Evolutionary conservation across 2,888 invertebrate genomes (phyloP).

Genomic region (Platynereis dumerilii): DNA sequence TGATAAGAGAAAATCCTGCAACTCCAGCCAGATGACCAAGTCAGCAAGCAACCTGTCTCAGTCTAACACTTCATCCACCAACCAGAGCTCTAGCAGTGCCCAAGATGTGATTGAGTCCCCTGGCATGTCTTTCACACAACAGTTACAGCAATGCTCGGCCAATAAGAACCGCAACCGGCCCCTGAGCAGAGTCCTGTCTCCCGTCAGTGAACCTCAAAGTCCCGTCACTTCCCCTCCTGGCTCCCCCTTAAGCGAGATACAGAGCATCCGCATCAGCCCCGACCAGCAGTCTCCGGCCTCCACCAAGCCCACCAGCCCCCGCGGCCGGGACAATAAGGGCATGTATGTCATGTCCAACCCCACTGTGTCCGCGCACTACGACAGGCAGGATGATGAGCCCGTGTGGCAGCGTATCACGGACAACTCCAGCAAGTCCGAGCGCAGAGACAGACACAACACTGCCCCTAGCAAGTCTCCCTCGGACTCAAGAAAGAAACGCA

Average conservation of each 20-base stretch:
- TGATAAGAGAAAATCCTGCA: slow-evolving; percentile 63
- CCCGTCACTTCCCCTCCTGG: slow-evolving; percentile 83
- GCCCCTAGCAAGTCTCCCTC: slow-evolving; percentile 55
- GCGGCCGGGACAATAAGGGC: slow-evolving; percentile 13
- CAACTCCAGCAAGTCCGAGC: neutral
- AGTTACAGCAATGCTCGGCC: slow-evolving; percentile 81
- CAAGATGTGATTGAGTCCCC: slow-evolving; percentile 39
- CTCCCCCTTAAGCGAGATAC: slow-evolving; percentile 68
- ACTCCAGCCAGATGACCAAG: slow-evolving; percentile 69
- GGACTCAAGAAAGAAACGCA: slow-evolving; percentile 51
- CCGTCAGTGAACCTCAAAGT: slow-evolving; percentile 74
- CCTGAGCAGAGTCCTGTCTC: slow-evolving; percentile 68
- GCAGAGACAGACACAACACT: slow-evolving; percentile 27
- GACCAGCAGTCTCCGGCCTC: slow-evolving; percentile 14
- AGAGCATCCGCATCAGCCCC: slow-evolving; percentile 22
- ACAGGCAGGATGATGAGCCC: slow-evolving; percentile 41
- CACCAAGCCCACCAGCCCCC: slow-evolving; percentile 14
- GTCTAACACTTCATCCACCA: slow-evolving; percentile 69
- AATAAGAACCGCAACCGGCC: slow-evolving; percentile 73
- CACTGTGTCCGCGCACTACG: neutral
- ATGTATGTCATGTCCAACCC: slow-evolving; percentile 30
- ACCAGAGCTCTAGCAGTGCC: slow-evolving; percentile 49
- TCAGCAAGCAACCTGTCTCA: slow-evolving; percentile 75
- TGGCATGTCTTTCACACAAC: slow-evolving; percentile 85
- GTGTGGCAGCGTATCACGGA: slow-evolving; percentile 55